These are phyloP conservation scores for Andrena dorsata DNA, from an alignment of 2,888 invertebrate genomes.

Conservation along the genomic window DNA sequence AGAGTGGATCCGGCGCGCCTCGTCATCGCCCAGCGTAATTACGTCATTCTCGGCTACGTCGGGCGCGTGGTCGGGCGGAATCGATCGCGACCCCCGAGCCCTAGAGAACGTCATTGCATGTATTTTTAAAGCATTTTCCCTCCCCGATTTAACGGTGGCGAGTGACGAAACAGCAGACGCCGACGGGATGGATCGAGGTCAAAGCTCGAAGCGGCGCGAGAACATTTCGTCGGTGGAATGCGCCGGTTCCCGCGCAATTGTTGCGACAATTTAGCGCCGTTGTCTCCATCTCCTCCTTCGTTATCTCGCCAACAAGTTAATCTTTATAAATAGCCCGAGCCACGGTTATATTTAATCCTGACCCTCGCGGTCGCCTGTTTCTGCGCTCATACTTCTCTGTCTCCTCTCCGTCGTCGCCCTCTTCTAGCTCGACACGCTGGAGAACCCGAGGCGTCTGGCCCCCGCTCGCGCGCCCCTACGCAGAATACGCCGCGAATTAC, in stretches of 20 bases:
- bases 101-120: conserved; percentile 42
- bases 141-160: conserved; percentile 24
- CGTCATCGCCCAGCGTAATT: conserved; percentile 27
- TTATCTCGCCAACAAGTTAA: conserved; percentile 84
- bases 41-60: conserved; percentile 26
- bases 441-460: conserved; percentile 11
- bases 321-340: conserved; percentile 84
- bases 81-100: conserved; percentile 26
- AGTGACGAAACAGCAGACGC: conserved; percentile 44
- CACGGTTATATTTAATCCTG: conserved; percentile 84
- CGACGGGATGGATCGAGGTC: conserved; percentile 53
- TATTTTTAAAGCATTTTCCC: conserved; percentile 55
- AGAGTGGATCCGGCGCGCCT: neutral
- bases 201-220: conserved; percentile 65
- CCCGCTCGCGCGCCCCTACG: neutral
- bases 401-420: conserved; percentile 56
- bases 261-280: conserved; percentile 79
- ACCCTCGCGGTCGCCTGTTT: conserved; percentile 78
- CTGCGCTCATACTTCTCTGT: conserved; percentile 71
- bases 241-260: conserved; percentile 78
- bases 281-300: conserved; percentile 79
- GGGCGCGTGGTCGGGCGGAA: neutral
- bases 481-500: neutral
- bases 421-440: conserved; percentile 35
- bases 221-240: conserved; percentile 75